phyloP scores from a whole-genome alignment of 2,888 invertebrate species.

The Augiades crinisus region DNA sequence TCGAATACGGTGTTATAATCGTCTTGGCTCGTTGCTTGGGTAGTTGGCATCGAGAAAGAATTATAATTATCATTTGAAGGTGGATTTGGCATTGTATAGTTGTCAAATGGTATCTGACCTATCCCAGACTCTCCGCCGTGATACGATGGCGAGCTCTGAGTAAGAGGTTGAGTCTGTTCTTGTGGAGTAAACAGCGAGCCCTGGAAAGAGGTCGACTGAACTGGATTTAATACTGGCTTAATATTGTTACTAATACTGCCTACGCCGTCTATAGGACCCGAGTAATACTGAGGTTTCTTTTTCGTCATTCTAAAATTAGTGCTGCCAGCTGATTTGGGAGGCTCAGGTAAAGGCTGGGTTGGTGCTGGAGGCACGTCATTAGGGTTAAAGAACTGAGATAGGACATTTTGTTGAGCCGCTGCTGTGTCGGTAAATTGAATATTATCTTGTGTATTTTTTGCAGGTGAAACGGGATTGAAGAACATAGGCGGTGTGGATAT shows the following conservation, averaged over 20 bases:
- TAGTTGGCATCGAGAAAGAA: conserved; percentile 23
- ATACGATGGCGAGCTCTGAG: conserved; percentile 2
- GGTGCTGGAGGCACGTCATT: conserved; percentile 1
- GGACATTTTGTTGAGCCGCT: conserved; percentile 16
- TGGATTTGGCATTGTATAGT: conserved; percentile 20
- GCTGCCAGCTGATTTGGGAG: conserved; percentile 57
- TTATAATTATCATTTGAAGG: conserved; percentile 41
- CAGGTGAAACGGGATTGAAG: conserved; percentile 35
- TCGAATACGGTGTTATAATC: conserved; percentile 60
- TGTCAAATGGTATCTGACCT: conserved; percentile 36
- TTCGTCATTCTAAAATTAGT: conserved; percentile 65
- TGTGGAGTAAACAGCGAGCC: conserved; percentile 59
- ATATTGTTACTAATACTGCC: conserved; percentile 64
- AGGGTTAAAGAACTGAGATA: conserved; percentile 18
- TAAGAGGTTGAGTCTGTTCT: conserved; percentile 28
- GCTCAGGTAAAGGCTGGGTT: conserved; percentile 42
- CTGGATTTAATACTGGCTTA: conserved; percentile 54
- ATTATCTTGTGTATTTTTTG: not conserved
- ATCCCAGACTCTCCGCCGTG: not conserved
- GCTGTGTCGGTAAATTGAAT: not conserved
- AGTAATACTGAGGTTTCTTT: conserved; percentile 71
- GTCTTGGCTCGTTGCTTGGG: conserved; percentile 3
- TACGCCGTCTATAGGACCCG: conserved; percentile 71
- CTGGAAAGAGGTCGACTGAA: conserved; percentile 46
- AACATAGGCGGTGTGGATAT: conserved; percentile 36